phyloP scores from a whole-genome alignment of 2,888 invertebrate genomes.

The Dynastes maya region DNA sequence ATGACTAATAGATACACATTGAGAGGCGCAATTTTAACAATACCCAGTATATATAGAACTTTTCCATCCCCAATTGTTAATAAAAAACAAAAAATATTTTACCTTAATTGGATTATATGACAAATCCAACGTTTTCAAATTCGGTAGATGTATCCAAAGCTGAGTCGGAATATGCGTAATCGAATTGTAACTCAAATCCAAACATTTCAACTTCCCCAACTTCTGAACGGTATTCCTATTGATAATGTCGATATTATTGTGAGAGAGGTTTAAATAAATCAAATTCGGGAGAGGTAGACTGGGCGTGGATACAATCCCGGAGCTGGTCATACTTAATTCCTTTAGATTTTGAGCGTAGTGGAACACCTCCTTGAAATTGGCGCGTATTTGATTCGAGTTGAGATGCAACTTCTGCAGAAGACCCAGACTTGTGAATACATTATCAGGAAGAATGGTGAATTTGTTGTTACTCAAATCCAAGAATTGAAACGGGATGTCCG shows the following conservation, averaged over 20 bases:
- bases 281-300: conserved; percentile 84
- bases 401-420: conserved; percentile 86
- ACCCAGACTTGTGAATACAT: conserved; percentile 88
- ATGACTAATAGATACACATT: too few species aligned
- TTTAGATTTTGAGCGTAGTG: conserved; percentile 88
- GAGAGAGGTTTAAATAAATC: conserved; percentile 85
- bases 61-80: too few species aligned
- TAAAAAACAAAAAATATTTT: conserved; percentile 49
- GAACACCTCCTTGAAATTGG: conserved; percentile 90
- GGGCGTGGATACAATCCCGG: conserved; percentile 85
- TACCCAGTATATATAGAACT: too few species aligned
- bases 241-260: conserved; percentile 82
- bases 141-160: conserved; percentile 81
- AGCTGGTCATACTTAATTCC: conserved; percentile 83
- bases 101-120: conserved; percentile 86
- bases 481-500: conserved; percentile 84
- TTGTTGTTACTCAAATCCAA: conserved; percentile 87
- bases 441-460: conserved; percentile 88
- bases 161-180: conserved; percentile 83
- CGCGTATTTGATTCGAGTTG: conserved; percentile 85
- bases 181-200: conserved; percentile 86
- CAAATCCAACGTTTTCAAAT: conserved; percentile 84
- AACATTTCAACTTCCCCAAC: conserved; percentile 80
- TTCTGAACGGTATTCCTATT: conserved; percentile 81
- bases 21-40: too few species aligned